These are phyloP conservation scores for Antitype chi DNA, from an alignment of 2,888 invertebrate species.

Conservation along the genomic window DNA sequence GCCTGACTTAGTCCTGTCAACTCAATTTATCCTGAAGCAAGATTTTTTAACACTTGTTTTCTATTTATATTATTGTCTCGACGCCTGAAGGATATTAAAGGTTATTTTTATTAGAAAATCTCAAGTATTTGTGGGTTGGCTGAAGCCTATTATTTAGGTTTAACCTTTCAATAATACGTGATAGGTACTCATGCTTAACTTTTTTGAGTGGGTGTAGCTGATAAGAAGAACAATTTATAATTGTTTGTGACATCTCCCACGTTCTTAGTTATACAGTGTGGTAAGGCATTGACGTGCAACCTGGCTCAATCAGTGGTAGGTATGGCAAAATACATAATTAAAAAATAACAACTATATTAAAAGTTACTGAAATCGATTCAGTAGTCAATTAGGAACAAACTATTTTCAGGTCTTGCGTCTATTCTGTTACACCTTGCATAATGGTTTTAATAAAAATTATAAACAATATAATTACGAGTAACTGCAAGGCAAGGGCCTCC, in stretches of 20 bases:
- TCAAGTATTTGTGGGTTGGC: background rate
- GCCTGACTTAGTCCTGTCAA: slow-evolving; percentile 43
- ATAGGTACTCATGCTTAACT: slow-evolving; percentile 14
- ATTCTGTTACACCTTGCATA: too few species aligned
- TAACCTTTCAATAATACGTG: slow-evolving; percentile 33
- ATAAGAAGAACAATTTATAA: background rate
- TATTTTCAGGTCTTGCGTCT: too few species aligned
- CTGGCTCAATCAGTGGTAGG: too few species aligned
- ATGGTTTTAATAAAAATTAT: too few species aligned
- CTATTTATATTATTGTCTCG: slow-evolving; percentile 29
- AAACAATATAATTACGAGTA: too few species aligned
- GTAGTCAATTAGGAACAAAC: too few species aligned
- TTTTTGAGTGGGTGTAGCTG: slow-evolving; percentile 9
- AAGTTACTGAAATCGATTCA: too few species aligned
- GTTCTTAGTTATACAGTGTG: background rate
- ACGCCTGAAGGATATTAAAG: background rate
- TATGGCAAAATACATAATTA: too few species aligned
- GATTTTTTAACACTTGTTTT: slow-evolving; percentile 18
- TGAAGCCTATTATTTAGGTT: slow-evolving; percentile 7
- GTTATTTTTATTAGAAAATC: slow-evolving; percentile 4
- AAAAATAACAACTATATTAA: too few species aligned
- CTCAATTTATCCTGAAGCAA: slow-evolving; percentile 26
- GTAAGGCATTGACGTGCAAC: too few species aligned
- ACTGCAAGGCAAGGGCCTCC: too few species aligned
- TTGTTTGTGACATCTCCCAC: background rate